Base-by-base conservation (phyloP, 2,113 vertebrate species). In the Takifugu bimaculatus region DNA sequence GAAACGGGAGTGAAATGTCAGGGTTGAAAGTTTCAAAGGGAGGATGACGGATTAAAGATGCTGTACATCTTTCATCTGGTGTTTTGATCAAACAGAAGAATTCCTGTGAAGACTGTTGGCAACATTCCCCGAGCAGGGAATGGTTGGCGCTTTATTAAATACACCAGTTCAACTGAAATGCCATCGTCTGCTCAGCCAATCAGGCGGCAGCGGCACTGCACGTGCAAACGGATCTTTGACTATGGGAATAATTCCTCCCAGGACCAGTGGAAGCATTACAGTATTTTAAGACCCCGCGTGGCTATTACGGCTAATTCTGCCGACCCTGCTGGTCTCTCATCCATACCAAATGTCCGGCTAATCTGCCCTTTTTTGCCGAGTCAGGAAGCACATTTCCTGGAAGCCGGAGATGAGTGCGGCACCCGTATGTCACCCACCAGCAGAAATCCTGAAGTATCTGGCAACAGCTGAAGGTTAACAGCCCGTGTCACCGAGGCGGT, bases 341-440 rank as follows among this genome's bases (percentile, higher is more conserved):
- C 74, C 67, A 75, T 57, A 68, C 67, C 63, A 71, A 74, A 80
- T 78, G 65, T 65, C 65, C 70, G 32, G 44, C 27, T 35, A 26
- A 70, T 64, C 47, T 75, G 81, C 68, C 1, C 66, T 78, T 52
- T 39, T 78, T 80, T 75, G 70, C 62, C 55, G 65, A 66, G 55
- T 47, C 50, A 4, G 65, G 35, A 39, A 39, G 35, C 35, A 39
- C 35, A 39, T 39, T 39, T 39, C 35, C 65, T 65, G 64, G 59
- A 63, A 68, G 68, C 68, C 63, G 62, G 59, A 69, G 66, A 77
- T 47, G 75, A 44, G 51, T 60, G 65, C 70, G 80, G 77, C 80
- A 79, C 32, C 83, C 65, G 65, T 74, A 74, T 86, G 80, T 77
- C 77, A 68, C 61, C 61, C 26, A 70, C 27, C 39, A 70, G 35